Percentiles rank a stretch among this genome's conserved stretches.
phyloP scores from a whole-genome alignment of 1,140 invertebrate species.

The Colletes latitarsis region DNA sequence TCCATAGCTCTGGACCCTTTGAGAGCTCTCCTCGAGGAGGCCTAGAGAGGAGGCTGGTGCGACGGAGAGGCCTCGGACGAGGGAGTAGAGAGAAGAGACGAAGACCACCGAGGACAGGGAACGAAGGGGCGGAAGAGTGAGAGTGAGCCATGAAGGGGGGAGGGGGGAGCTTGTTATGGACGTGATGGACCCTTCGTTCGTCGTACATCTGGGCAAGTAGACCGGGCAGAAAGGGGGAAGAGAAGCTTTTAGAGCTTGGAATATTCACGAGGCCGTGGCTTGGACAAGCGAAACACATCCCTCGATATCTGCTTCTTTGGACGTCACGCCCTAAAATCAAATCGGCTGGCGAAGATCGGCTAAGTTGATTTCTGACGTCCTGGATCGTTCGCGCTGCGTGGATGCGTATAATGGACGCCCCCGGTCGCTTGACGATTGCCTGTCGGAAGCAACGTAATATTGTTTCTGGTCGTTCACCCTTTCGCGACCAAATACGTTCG shows the following conservation, averaged over 20 bases:
- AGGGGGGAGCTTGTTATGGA: constrained; percentile 72
- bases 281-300: constrained; percentile 80
- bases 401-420: constrained; percentile 15
- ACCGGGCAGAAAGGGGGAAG: constrained; percentile 61
- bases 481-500: background rate
- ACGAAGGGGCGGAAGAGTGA: background rate
- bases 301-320: constrained; percentile 60
- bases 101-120: background rate
- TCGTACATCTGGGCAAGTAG: constrained; percentile 65
- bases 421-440: background rate
- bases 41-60: constrained; percentile 51
- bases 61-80: constrained; percentile 27
- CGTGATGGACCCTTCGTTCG: constrained; percentile 76
- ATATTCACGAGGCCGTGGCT: constrained; percentile 76
- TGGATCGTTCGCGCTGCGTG: constrained; percentile 2
- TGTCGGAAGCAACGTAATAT: constrained; percentile 17
- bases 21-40: constrained; percentile 59
- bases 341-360: constrained; percentile 47
- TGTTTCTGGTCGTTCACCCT: constrained; percentile 14
- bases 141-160: background rate
- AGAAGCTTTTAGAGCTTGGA: constrained; percentile 78
- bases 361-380: constrained; percentile 46
- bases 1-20: constrained; percentile 66
- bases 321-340: constrained; percentile 60
- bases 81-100: constrained; percentile 14